Percentiles rank a stretch among this genome's conserved stretches.
phyloP scores from a whole-genome alignment of 1,140 invertebrate genomes.

The Odontomachus brunneus region DNA sequence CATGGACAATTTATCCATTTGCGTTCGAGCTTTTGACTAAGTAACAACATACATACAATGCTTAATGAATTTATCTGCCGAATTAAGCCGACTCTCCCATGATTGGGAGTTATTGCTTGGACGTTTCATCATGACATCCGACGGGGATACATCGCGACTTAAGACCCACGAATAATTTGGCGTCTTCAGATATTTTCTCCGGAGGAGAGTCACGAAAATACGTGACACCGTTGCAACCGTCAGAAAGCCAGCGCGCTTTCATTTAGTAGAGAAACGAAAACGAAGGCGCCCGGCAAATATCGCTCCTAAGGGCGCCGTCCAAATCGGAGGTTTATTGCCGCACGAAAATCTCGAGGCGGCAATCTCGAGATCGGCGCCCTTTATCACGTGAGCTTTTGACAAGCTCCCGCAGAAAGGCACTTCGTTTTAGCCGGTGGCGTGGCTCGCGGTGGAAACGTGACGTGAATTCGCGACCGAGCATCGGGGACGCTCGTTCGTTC shows the following conservation, averaged over 20 bases:
- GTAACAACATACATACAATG: too few species aligned
- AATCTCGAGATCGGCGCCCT: conserved; percentile 50
- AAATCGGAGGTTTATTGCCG: conserved; percentile 38
- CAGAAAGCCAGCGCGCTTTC: conserved; percentile 13
- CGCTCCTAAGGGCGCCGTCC: conserved; percentile 45
- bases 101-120: too few species aligned
- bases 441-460: conserved; percentile 53
- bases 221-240: background rate
- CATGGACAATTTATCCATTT: background rate
- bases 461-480: conserved; percentile 41
- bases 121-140: too few species aligned
- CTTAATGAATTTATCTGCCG: too few species aligned
- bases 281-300: conserved; percentile 39
- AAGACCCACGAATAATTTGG: conserved; percentile 18
- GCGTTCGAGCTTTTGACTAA: background rate
- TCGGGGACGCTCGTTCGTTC: conserved; percentile 40
- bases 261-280: conserved; percentile 44
- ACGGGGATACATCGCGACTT: background rate
- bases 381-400: conserved; percentile 55
- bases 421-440: conserved; percentile 42
- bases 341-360: conserved; percentile 52
- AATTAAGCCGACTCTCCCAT: too few species aligned
- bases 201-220: conserved; percentile 21
- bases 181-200: background rate
- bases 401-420: conserved; percentile 39